Evolutionary conservation across 1,140 invertebrate genomes (phyloP).

Genomic region (Eufriesea mexicana): DNA sequence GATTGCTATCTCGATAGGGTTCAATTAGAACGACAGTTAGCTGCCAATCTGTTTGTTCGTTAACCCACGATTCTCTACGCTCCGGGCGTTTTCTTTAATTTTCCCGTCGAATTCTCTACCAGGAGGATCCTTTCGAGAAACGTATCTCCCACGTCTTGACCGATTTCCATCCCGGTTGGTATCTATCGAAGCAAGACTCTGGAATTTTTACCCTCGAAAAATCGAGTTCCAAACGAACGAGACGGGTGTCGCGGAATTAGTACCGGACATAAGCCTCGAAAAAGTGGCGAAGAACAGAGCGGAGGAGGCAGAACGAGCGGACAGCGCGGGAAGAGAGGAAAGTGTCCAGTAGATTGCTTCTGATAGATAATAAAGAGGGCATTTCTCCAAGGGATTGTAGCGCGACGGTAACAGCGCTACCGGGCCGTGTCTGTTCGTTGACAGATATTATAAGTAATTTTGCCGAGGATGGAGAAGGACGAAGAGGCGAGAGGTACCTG

Average conservation of each 20-base stretch:
- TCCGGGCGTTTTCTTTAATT: neutral
- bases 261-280: conserved; percentile 20
- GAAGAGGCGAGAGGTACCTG: conserved; percentile 26
- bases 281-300: neutral
- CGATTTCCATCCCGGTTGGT: neutral
- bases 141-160: neutral
- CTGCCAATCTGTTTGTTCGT: neutral
- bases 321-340: conserved; percentile 40
- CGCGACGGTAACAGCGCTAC: conserved; percentile 51
- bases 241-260: conserved; percentile 37
- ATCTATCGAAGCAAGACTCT: too few relatives aligned
- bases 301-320: conserved; percentile 7
- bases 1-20: conserved; percentile 1
- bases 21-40: conserved; percentile 18
- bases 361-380: conserved; percentile 76
- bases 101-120: neutral
- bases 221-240: neutral
- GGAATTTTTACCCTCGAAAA: too few relatives aligned
- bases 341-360: conserved; percentile 68
- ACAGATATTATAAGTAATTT: conserved; percentile 76
- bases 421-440: conserved; percentile 58
- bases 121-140: neutral
- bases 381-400: conserved; percentile 70
- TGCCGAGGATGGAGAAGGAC: conserved; percentile 43
- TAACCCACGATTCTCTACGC: neutral